phyloP scores from a whole-genome alignment of 2,888 invertebrate genomes.

The Synanthedon andrenaeformis region DNA sequence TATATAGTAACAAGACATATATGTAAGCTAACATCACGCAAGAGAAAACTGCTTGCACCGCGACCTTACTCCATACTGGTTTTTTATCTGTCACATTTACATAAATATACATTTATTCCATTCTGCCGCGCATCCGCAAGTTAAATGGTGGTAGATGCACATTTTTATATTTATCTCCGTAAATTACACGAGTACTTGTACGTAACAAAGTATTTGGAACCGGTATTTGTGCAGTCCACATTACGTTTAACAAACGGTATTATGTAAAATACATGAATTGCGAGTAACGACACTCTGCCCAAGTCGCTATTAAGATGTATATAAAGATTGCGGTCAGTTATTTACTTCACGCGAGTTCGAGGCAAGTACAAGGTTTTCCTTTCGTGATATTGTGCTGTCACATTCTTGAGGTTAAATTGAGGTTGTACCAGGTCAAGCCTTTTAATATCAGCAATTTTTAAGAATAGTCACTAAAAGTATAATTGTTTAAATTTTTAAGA shows the following conservation, averaged over 20 bases:
- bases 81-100: slow-evolving; percentile 15
- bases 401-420: neutral
- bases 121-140: slow-evolving; percentile 17
- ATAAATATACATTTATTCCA: slow-evolving; percentile 27
- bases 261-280: neutral
- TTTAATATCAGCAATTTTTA: too few species aligned
- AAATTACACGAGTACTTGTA: slow-evolving; percentile 4
- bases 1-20: too few species aligned
- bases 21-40: neutral
- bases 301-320: slow-evolving; percentile 21
- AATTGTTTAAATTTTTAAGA: too few species aligned
- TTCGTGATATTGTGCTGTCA: neutral
- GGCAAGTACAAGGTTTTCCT: neutral
- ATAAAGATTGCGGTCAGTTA: slow-evolving; percentile 20
- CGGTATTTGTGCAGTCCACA: neutral
- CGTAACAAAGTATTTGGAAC: neutral
- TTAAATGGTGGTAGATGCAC: slow-evolving; percentile 15
- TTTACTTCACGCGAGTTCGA: neutral
- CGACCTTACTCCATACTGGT: neutral
- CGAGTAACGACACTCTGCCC: slow-evolving; percentile 14
- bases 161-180: slow-evolving; percentile 17
- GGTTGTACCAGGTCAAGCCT: too few species aligned
- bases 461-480: too few species aligned
- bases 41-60: neutral
- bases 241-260: neutral